These are phyloP conservation scores for Hippocampus kuda DNA, from an alignment of 2,797 vertebrate genomes.

Conservation along the genomic window DNA sequence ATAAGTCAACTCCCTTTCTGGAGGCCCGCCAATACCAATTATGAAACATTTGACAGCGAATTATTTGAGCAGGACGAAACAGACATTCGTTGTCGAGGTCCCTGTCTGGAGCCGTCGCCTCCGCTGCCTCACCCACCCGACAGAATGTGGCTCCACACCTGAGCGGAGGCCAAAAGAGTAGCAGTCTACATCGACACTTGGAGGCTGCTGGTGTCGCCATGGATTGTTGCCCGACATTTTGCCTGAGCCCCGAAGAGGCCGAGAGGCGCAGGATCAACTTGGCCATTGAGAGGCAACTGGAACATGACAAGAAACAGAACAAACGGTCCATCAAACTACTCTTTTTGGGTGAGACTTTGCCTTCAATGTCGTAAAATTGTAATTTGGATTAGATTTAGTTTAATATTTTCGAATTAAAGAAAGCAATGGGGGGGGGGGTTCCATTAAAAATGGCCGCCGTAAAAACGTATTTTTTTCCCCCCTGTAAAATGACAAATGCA, in stretches of 20 bases:
- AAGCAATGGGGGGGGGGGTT: too few relatives aligned
- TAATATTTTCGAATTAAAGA: too few relatives aligned
- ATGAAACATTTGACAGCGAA: not conserved
- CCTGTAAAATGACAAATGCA: too few relatives aligned
- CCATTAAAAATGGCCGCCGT: too few relatives aligned
- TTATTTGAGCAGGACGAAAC: not conserved
- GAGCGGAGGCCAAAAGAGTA: conserved; percentile 13
- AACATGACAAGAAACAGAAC: conserved; percentile 60
- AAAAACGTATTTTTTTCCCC: too few relatives aligned
- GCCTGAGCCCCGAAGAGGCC: conserved; percentile 61
- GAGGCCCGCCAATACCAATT: not conserved
- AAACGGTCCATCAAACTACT: conserved; percentile 73
- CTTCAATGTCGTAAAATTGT: not conserved
- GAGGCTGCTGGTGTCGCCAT: conserved; percentile 39
- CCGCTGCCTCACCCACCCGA: conserved; percentile 25
- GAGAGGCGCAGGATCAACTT: conserved; percentile 66
- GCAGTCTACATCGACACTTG: conserved; percentile 34
- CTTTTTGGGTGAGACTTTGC: conserved; percentile 72
- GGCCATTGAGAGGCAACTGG: conserved; percentile 76
- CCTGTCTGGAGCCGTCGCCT: conserved; percentile 1
- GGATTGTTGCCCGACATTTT: conserved; percentile 77
- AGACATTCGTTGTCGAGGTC: not conserved
- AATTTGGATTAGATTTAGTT: too few relatives aligned
- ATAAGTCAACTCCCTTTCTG: not conserved
- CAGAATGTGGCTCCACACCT: conserved; percentile 53